phyloP scores from a whole-genome alignment of 2,113 vertebrate species.

The Pteronura brasiliensis region DNA sequence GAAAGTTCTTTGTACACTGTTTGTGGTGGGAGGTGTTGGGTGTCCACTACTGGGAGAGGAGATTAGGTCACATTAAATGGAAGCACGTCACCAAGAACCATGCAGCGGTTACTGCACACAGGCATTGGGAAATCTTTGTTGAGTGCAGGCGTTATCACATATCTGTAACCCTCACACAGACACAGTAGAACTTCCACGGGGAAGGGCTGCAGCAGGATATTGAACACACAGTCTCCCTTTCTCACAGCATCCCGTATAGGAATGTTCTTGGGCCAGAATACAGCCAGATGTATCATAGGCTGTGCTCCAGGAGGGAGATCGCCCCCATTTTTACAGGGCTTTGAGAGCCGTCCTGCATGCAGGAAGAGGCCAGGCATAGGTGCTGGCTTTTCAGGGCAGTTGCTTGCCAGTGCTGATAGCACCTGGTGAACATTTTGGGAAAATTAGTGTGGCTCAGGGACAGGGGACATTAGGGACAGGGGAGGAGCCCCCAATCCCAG shows the following conservation, averaged over 20 bases:
- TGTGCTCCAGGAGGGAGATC: neutral
- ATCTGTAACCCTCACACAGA: neutral
- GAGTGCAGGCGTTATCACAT: neutral
- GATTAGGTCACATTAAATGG: neutral
- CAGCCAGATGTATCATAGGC: neutral
- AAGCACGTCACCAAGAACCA: too few relatives aligned
- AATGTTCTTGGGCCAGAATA: neutral
- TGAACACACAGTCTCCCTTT: neutral
- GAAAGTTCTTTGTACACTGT: neutral
- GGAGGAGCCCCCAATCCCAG: neutral
- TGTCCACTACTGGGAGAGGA: neutral
- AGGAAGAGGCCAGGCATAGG: neutral
- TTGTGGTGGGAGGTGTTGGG: neutral
- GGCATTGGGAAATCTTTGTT: neutral
- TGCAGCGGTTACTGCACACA: neutral
- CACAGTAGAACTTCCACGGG: neutral
- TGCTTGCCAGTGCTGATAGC: neutral
- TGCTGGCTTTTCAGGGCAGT: neutral
- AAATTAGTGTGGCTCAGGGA: neutral
- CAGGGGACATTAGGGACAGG: rapidly evolving
- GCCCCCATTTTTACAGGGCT: neutral
- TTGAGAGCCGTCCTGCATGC: neutral
- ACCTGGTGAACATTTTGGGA: neutral
- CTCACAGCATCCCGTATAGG: neutral
- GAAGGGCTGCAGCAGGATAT: neutral